Base-by-base conservation (phyloP, 2,113 vertebrate genomes). In the Anhinga rufa region DNA sequence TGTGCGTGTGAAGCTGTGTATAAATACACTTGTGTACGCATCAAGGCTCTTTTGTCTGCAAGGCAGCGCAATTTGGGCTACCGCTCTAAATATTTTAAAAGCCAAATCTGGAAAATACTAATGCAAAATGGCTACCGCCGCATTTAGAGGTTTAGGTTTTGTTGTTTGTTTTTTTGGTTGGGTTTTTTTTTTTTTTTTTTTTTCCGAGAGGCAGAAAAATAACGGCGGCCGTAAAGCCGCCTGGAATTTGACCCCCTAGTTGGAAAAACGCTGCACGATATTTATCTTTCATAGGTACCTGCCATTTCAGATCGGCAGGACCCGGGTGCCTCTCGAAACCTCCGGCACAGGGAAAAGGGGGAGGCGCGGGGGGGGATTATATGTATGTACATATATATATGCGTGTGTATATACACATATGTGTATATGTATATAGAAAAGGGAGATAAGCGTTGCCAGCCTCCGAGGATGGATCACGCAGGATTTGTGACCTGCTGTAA, bases 261-360 rank as follows among this genome's bases (percentile, higher is more conserved):
- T 88, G 46, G 87, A 92, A 94, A 96, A 96, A 84, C 52, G 75
- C 86, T 57, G 88, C 90, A 91, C 75, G 88, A 92, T 96, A 97
- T 93, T 96, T 95, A 17, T 97, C 95, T 74, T 97, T 94, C 96
- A 80, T 94, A 95, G 93, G 80, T 95, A 96, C 78, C 94, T 98
- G 97, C 96, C 96, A 65, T 96, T 97, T 85, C 94, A 82, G 75
- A 97, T 55, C 90, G 92, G 92, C 94, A 92, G 92, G 86, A 93
- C 68, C 76, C 75, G 74, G 24, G 87, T 87, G 78, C 74, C 42
- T 68, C 48, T 75, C 19, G 22, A 62, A 92, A 83, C 12, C 58
- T 32, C 49, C 10, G 8, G 25, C 31, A 77, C 6, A 15, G 83
- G n/a, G 36, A 61, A 86, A 95, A 87, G 29, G 16, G 19, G 2